Conservation (phyloP, 1,140 invertebrate species). For the Drosophila carrolli region DNA sequence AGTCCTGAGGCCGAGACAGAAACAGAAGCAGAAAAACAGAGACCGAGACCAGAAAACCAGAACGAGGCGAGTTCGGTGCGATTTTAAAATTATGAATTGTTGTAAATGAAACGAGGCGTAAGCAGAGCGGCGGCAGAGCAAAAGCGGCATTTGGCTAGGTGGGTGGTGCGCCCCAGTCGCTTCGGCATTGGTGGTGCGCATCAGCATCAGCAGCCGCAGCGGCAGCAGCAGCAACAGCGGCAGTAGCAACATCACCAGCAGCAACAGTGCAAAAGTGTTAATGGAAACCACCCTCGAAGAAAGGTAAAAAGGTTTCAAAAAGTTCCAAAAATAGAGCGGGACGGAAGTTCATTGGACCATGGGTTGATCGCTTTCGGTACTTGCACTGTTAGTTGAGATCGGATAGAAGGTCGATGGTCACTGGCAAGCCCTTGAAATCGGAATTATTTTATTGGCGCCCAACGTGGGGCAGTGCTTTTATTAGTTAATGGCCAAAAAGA, state of each 20-base stretch:
- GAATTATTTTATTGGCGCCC: not conserved
- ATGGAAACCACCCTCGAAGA: slow-evolving; percentile 50
- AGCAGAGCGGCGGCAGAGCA: slow-evolving; percentile 23
- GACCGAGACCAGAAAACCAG: slow-evolving; percentile 24
- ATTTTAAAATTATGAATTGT: slow-evolving; percentile 84
- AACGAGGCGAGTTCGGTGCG: slow-evolving; percentile 46
- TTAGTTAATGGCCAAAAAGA: not conserved
- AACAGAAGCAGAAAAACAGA: slow-evolving; percentile 18
- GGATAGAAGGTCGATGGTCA: not conserved
- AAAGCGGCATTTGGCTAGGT: slow-evolving; percentile 23
- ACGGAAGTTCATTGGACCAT: not conserved
- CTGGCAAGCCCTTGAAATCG: not conserved
- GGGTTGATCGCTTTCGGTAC: slow-evolving; percentile 1
- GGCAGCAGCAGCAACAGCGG: slow-evolving; percentile 13
- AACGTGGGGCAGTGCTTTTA: not conserved
- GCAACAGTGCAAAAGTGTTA: slow-evolving; percentile 28
- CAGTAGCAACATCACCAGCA: slow-evolving; percentile 26
- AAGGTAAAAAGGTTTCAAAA: not conserved
- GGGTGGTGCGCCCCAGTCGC: slow-evolving; percentile 44
- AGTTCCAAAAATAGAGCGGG: not conserved
- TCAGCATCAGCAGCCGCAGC: slow-evolving; percentile 39
- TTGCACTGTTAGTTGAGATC: not conserved
- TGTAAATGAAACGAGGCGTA: slow-evolving; percentile 70
- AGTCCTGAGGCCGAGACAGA: slow-evolving; percentile 47
- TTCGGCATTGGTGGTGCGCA: slow-evolving; percentile 62